A percentile compares a stretch with the other conserved stretches of the same genome.
phyloP scores from a whole-genome alignment of 2,888 invertebrate genomes.

The Clepsis dumicolana region DNA sequence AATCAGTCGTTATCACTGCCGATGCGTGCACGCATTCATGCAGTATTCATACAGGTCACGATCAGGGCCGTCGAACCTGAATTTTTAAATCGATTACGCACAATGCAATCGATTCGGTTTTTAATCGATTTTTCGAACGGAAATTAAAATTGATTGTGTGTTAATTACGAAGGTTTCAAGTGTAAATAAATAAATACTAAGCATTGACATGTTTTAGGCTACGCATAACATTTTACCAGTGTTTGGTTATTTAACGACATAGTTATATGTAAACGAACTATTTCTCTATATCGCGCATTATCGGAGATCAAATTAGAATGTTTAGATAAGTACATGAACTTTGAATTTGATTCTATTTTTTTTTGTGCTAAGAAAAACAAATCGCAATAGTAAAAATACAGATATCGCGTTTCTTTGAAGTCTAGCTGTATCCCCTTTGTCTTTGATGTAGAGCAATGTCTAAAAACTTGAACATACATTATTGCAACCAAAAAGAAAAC shows the following conservation, averaged over 20 bases:
- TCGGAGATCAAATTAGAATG: no score
- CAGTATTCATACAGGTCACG: constrained; percentile 83
- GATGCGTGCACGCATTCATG: constrained; percentile 57
- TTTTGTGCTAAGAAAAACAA: no score
- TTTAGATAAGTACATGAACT: no score
- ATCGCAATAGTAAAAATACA: no score
- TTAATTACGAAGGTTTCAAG: constrained; percentile 51
- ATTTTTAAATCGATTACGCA: constrained; percentile 72
- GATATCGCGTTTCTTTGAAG: no score
- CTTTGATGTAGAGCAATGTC: neutral
- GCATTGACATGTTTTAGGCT: neutral
- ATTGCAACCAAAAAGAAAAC: constrained; percentile 34
- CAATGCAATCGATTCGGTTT: constrained; percentile 66
- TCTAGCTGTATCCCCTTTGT: neutral
- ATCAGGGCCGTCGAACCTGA: constrained; percentile 81
- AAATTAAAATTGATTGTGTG: constrained; percentile 69
- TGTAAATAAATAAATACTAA: neutral
- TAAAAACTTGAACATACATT: constrained; percentile 2
- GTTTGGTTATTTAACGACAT: no score
- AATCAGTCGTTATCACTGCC: neutral
- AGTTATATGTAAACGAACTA: no score
- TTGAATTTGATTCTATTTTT: no score
- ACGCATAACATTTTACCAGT: neutral
- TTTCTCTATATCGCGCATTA: no score
- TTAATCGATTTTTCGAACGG: constrained; percentile 52